phyloP scores from a whole-genome alignment of 2,888 invertebrate genomes.

The Zygaena filipendulae region DNA sequence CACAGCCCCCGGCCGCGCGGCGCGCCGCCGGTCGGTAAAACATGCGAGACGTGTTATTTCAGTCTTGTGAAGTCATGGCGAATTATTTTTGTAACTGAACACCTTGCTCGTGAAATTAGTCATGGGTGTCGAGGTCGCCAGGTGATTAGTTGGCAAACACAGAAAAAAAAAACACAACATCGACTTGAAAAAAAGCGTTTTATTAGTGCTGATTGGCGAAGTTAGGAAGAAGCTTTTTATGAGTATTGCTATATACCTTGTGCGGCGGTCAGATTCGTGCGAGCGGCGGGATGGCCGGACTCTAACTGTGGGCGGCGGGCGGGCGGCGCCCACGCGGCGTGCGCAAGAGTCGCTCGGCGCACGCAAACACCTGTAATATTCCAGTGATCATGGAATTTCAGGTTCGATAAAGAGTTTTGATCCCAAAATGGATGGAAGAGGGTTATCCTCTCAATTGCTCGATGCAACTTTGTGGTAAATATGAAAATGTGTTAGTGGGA shows the following conservation, averaged over 20 bases:
- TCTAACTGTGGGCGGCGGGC: slow-evolving; percentile 46
- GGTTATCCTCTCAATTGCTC: too few relatives aligned
- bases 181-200: slow-evolving; percentile 40
- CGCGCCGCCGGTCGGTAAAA: too few relatives aligned
- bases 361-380: slow-evolving; percentile 51
- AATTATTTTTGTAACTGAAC: slow-evolving; percentile 56
- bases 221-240: slow-evolving; percentile 39
- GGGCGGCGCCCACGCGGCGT: slow-evolving; percentile 45
- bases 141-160: slow-evolving; percentile 51
- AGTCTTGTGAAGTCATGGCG: slow-evolving; percentile 51
- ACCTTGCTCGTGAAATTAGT: slow-evolving; percentile 51
- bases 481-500: too few relatives aligned
- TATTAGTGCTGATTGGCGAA: slow-evolving; percentile 53
- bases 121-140: slow-evolving; percentile 42
- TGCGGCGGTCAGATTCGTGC: slow-evolving; percentile 63
- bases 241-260: slow-evolving; percentile 48
- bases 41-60: slow-evolving; percentile 59
- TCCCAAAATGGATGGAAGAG: too few relatives aligned
- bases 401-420: slow-evolving; percentile 8
- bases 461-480: too few relatives aligned
- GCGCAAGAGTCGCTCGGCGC: slow-evolving; percentile 21
- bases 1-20: too few relatives aligned
- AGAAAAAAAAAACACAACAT: slow-evolving; percentile 32
- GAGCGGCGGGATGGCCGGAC: slow-evolving; percentile 60
- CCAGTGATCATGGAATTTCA: slow-evolving; percentile 29